Evolutionary conservation across 2,113 vertebrate genomes (phyloP).

Genomic region (Takifugu bimaculatus): DNA sequence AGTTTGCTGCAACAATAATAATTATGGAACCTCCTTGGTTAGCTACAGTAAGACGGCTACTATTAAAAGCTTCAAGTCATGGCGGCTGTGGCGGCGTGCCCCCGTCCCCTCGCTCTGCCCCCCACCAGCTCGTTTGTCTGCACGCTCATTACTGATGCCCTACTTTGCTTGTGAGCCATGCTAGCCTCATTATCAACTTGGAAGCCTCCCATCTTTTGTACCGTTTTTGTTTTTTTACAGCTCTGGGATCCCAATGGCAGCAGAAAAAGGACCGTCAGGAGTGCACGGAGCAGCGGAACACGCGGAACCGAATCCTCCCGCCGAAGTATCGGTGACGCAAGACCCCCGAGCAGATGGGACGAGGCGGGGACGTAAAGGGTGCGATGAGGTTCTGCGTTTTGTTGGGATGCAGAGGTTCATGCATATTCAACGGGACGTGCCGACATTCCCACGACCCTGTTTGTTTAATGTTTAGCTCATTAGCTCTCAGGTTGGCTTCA

Average conservation of each 20-base stretch:
- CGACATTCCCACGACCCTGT: conserved; percentile 51
- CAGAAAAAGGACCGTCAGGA: conserved; percentile 64
- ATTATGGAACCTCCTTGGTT: conserved; percentile 11
- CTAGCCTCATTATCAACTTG: conserved; percentile 71
- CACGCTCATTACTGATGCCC: conserved; percentile 69
- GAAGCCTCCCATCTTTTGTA: conserved; percentile 66
- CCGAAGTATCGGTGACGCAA: conserved; percentile 29
- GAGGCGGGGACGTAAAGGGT: conserved; percentile 6
- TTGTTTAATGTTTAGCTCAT: conserved; percentile 65
- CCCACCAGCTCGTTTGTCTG: conserved; percentile 25
- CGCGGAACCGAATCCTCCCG: conserved; percentile 47
- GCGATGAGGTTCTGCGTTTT: conserved; percentile 27
- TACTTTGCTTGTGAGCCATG: conserved; percentile 63
- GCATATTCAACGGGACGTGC: conserved; percentile 55
- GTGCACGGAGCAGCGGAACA: conserved; percentile 56
- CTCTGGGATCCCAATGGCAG: conserved; percentile 53
- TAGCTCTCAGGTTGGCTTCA: conserved; percentile 55
- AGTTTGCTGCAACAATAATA: not conserved
- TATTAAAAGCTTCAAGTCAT: conserved; percentile 27
- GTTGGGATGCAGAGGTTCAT: conserved; percentile 40
- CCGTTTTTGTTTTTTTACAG: conserved; percentile 42
- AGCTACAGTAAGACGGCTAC: conserved; percentile 22
- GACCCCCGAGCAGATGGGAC: conserved; percentile 35
- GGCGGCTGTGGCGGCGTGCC: conserved; percentile 23
- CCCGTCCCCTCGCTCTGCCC: conserved; percentile 25